A percentile compares a stretch with the other conserved stretches of the same genome.
Evolutionary conservation across 2,797 vertebrate genomes (phyloP).

Genomic region (Microctenopoma steveboyesi): DNA sequence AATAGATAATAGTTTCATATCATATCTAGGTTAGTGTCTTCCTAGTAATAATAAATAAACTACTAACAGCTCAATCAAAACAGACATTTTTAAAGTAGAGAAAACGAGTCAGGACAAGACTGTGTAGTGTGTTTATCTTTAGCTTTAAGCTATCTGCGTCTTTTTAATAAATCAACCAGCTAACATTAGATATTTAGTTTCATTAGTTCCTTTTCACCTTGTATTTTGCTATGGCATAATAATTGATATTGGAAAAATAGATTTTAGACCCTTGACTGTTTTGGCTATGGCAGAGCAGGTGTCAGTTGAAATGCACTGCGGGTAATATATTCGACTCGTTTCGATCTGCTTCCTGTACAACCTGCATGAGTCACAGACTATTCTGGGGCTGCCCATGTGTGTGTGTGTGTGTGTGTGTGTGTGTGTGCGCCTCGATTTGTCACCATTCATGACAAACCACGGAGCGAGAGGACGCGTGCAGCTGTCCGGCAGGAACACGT

Average conservation of each 20-base stretch:
- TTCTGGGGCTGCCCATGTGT: constrained; percentile 40
- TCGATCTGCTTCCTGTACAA: constrained; percentile 7
- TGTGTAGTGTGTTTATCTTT: not conserved
- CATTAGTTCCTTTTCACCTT: too few species aligned
- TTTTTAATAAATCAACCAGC: not conserved
- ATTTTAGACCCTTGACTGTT: not conserved
- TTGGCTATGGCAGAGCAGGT: not conserved
- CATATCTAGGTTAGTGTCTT: too few species aligned
- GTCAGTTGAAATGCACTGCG: constrained; percentile 17
- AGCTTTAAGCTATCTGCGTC: not conserved
- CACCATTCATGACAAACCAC: constrained; percentile 17
- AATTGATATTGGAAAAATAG: too few species aligned
- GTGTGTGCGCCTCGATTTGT: not conserved
- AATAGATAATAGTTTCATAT: too few species aligned
- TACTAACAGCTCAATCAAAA: too few species aligned
- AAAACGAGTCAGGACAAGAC: too few species aligned
- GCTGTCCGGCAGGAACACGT: constrained; percentile 7
- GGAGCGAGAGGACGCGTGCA: not conserved
- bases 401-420: not conserved
- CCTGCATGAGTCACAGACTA: constrained; percentile 45
- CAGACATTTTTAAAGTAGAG: too few species aligned
- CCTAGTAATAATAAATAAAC: too few species aligned
- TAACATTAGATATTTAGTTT: too few species aligned
- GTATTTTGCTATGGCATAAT: too few species aligned
- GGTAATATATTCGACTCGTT: too few species aligned